A percentile compares a stretch with the other conserved stretches of the same genome.
Conservation (phyloP, 2,888 invertebrate genomes). For the Eristalis intricaria region DNA sequence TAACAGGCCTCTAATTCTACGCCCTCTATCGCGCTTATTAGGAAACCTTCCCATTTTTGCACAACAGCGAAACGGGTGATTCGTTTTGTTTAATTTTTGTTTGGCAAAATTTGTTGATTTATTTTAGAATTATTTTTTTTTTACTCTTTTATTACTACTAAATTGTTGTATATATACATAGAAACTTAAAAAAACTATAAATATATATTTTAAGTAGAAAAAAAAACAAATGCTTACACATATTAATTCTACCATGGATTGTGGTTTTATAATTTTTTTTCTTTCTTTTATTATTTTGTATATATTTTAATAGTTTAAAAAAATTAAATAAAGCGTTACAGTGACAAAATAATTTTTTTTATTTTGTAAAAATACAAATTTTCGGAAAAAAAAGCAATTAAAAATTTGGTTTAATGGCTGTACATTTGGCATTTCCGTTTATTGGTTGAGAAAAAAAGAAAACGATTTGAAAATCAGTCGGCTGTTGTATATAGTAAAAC, state of each 20-base stretch:
- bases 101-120: not conserved
- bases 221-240: not conserved
- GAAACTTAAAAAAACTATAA: not conserved
- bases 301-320: not conserved
- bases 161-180: constrained; percentile 34
- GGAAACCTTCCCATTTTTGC: constrained; percentile 59
- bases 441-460: not conserved
- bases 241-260: not conserved
- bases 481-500: not conserved
- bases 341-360: not conserved
- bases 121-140: not conserved
- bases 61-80: constrained; percentile 49
- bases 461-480: not conserved
- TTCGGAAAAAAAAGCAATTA: not conserved
- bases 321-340: not conserved
- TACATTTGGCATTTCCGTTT: not conserved
- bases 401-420: not conserved
- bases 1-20: constrained; percentile 47
- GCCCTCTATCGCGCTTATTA: constrained; percentile 60
- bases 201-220: not conserved
- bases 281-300: not conserved
- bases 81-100: constrained; percentile 12
- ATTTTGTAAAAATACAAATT: not conserved
- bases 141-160: not conserved
- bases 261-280: not conserved